A percentile compares a stretch with the other conserved stretches of the same genome.
phyloP scores from a whole-genome alignment of 2,797 vertebrate genomes.

The Odontamblyopus rebecca region DNA sequence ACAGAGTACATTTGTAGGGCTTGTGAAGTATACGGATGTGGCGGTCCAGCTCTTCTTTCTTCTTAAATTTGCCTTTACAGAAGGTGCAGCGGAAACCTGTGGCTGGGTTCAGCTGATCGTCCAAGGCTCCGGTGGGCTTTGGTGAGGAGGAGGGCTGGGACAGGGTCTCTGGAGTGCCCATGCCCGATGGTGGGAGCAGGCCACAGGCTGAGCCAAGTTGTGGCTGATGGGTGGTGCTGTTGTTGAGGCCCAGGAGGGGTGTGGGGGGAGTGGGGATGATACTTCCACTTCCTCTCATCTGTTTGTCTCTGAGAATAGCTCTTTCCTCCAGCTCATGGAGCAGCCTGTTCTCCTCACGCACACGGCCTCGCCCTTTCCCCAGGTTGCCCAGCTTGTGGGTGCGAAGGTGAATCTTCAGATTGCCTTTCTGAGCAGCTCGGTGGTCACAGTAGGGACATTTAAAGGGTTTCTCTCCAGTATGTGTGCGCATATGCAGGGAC shows the following conservation, averaged over 20 bases:
- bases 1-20: conserved; percentile 98
- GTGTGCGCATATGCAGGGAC: conserved; percentile 97
- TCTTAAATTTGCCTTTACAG: conserved; percentile 99
- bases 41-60: conserved; percentile 93
- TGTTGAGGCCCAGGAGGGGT: conserved; percentile 72
- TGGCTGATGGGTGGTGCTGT: conserved; percentile 75
- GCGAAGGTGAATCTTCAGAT: conserved; percentile 97
- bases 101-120: conserved; percentile 85
- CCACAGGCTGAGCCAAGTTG: conserved; percentile 86
- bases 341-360: conserved; percentile 94
- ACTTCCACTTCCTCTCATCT: conserved; percentile 90
- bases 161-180: conserved; percentile 82
- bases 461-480: conserved; percentile 98
- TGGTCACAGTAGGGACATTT: conserved; percentile 99
- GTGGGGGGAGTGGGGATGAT: conserved; percentile 81
- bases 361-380: conserved; percentile 95
- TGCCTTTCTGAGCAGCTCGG: conserved; percentile 96
- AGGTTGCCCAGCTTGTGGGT: conserved; percentile 98
- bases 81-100: conserved; percentile 96
- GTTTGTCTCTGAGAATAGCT: conserved; percentile 95
- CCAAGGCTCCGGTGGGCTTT: conserved; percentile 84
- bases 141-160: conserved; percentile 88
- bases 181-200: conserved; percentile 82
- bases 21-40: conserved; percentile 98
- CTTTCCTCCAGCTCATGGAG: conserved; percentile 96